phyloP scores from a whole-genome alignment of 2,797 vertebrate species.

The Platalea minor region DNA sequence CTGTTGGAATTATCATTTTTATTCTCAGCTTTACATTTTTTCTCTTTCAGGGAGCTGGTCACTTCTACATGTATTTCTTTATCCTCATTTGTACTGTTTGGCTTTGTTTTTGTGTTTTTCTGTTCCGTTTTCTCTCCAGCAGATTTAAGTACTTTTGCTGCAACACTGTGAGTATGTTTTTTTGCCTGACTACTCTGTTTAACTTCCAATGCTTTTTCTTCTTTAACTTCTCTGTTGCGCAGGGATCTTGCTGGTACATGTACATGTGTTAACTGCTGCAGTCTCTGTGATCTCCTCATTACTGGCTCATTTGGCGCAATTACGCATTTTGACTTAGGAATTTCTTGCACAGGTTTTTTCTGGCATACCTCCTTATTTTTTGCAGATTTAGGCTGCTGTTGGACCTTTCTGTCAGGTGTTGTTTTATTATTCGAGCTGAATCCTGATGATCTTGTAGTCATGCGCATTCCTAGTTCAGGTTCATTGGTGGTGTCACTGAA shows the following conservation, averaged over 20 bases:
- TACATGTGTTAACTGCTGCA: conserved; percentile 62
- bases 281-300: conserved; percentile 72
- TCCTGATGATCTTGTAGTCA: conserved; percentile 67
- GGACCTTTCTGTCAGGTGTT: conserved; percentile 5
- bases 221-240: conserved; percentile 70
- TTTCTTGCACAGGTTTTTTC: conserved; percentile 56
- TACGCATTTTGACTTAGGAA: conserved; percentile 26
- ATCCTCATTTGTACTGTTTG: conserved; percentile 19
- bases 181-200: conserved; percentile 56
- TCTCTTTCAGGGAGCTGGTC: conserved; percentile 56
- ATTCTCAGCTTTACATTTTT: conserved; percentile 60
- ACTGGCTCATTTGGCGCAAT: conserved; percentile 13
- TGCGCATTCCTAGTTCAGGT: conserved; percentile 46
- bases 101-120: conserved; percentile 64
- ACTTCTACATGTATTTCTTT: conserved; percentile 41
- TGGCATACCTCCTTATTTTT: conserved; percentile 59
- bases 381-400: conserved; percentile 54
- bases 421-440: conserved; percentile 21
- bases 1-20: not conserved
- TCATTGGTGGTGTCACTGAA: conserved; percentile 42
- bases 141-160: conserved; percentile 52
- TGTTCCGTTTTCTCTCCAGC: conserved; percentile 72
- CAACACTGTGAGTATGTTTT: conserved; percentile 13
- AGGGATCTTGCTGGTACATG: conserved; percentile 65
- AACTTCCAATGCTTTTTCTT: conserved; percentile 26